Evolutionary conservation across 2,888 invertebrate genomes (phyloP), one percentile per base, ranked within the genome.

Genomic region (Ochropleura leucogaster): DNA sequence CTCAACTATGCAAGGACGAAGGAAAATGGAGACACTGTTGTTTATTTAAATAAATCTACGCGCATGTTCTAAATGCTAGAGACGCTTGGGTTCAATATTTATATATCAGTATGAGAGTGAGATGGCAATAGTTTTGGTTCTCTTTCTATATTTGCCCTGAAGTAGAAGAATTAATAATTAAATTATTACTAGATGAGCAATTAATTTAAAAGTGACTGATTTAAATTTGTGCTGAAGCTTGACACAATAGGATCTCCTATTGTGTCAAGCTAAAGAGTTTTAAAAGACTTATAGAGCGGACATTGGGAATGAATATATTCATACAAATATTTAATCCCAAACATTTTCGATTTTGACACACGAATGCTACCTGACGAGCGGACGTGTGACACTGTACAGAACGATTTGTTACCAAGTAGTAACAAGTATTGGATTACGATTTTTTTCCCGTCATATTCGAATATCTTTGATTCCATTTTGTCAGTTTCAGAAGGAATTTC

Each of bases 1-100:
- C 59, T 42, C 16, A 75, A 51, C 42, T 84, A 76, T 80, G 76
- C 84, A 76, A 82, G 81, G 84, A 72, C 84, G 66, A 80, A 76
- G 65, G 51, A 66, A 82, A 80, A 80, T 80, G 80, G 62, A 68
- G 14, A 40, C 62, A 46, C 44, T 68, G 51, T 69, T 80, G 62
- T 72, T 46, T 82, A 71, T 68, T 68, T 53, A 71, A 57, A 68
- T 68, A 71, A 57, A 65, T 62, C 47, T 68, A 73, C 71, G 60
- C 6, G 12, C 30, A 42, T n/a, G 44, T 66, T 67, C 14, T 76
- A 14, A 46, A 46, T 40, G 40, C 49, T 65, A 8, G 42, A 57
- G 47, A 46, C 30, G 30, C 47, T 63, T 14, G 30, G 49, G 47
- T 47, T 77, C 47, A 73, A 72, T 72, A 79, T 83, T 78, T 66